A percentile compares a stretch with the other conserved stretches of the same genome.
These are phyloP conservation scores for Cantharis rustica DNA, from an alignment of 2,888 invertebrate genomes.

Conservation along the genomic window DNA sequence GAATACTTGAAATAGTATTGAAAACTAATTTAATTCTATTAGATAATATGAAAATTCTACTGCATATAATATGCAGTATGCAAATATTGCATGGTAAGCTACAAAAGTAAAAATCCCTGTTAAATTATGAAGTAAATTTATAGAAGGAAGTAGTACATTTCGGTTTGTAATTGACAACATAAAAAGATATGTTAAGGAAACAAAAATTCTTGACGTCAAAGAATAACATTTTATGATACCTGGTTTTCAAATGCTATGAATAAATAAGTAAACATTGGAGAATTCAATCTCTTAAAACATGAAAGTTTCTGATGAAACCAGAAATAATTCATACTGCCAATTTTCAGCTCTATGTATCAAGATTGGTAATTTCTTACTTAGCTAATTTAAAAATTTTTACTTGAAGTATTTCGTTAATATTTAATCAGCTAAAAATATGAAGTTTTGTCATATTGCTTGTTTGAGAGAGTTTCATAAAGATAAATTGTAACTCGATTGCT, in stretches of 20 bases:
- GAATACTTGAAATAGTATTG: too few species aligned
- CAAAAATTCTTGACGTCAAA: slow-evolving; percentile 1
- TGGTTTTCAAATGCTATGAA: slow-evolving; percentile 17
- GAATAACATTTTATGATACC: slow-evolving; percentile 3
- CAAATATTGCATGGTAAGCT: background rate
- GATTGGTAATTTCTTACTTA: background rate
- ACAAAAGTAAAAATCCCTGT: background rate
- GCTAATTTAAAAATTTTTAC: background rate
- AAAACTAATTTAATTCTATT: too few species aligned
- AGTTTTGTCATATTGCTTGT: background rate
- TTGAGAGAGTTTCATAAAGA: background rate
- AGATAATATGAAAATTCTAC: background rate
- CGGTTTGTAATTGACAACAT: background rate
- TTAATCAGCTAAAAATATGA: background rate
- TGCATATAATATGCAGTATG: background rate
- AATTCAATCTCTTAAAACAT: slow-evolving; percentile 16
- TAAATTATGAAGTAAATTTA: background rate
- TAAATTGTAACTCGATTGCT: background rate
- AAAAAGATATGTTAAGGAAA: background rate
- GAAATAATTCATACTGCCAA: slow-evolving; percentile 13
- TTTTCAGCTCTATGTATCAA: slow-evolving; percentile 12
- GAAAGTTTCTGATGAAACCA: slow-evolving; percentile 18
- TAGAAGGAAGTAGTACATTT: background rate
- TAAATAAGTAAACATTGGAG: slow-evolving; percentile 16
- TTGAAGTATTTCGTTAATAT: background rate